Conservation (phyloP, 2,113 vertebrate genomes). For the Ailurus styani region DNA sequence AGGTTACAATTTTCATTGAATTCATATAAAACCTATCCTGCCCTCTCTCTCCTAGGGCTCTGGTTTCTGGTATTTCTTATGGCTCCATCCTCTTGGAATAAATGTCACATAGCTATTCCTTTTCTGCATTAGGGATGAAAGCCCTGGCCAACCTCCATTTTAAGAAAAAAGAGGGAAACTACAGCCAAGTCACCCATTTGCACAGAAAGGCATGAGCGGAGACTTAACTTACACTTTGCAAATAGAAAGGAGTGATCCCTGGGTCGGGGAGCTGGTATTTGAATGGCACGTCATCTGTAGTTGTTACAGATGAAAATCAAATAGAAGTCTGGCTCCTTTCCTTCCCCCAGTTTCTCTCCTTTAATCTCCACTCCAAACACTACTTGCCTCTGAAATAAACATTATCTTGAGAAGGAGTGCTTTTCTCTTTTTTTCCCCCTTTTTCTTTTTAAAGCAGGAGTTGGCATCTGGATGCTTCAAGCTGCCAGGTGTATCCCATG, state of each 20-base stretch:
- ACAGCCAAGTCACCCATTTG: not conserved
- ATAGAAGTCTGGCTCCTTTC: not conserved
- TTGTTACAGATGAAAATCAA: not conserved
- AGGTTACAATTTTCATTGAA: conserved; percentile 3
- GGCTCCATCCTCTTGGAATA: not conserved
- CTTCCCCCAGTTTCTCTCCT: not conserved
- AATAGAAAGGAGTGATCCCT: not conserved
- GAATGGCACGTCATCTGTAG: not conserved
- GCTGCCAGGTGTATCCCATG: conserved; percentile 49
- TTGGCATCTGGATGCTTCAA: conserved; percentile 65
- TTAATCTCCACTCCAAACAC: not conserved
- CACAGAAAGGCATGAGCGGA: not conserved
- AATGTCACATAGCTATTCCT: not conserved
- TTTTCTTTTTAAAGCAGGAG: conserved; percentile 42
- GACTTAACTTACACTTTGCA: not conserved
- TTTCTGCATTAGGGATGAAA: not conserved
- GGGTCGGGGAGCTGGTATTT: not conserved
- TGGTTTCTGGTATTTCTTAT: not conserved
- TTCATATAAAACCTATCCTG: not conserved
- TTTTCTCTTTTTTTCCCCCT: not conserved
- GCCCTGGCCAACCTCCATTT: not conserved
- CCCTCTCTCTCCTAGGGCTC: not conserved
- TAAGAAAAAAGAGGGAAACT: not conserved
- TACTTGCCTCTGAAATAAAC: conserved; percentile 43
- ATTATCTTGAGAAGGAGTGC: not conserved